Evolutionary conservation across 2,113 vertebrate species (phyloP), one percentile per base, ranked within the genome.

Genomic region (Athene noctua): DNA sequence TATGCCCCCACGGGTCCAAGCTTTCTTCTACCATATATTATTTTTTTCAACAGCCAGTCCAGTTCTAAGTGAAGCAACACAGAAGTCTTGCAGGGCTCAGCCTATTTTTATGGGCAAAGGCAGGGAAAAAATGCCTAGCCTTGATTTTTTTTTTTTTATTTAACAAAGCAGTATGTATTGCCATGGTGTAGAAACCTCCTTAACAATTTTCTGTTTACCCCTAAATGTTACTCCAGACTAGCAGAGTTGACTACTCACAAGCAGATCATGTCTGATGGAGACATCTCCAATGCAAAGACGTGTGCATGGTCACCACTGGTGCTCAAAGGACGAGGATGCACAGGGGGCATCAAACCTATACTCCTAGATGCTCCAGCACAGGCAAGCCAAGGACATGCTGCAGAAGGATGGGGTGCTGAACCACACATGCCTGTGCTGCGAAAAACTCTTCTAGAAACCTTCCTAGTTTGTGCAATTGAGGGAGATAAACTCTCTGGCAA

Each of bases 241-340:
- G 51, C 2, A 57, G 55, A 66, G 70, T 1, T 54, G 44, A 40
- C 59, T 85, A 51, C 63, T 49, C 44, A 80, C 17, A 87, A 75
- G 32, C 23, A 79, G 11, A 65, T 7, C 32, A 30, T 22, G 72
- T 47, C 8, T 47, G 27, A 46, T 10, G 27, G 10, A 67, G 25
- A 21, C 40, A 68, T 13, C 44, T 71, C n/a, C 34, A 51, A 30
- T 1, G 5, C 26, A 57, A 16, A 51, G 42, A 44, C 15, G 13
- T 6, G 19, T 36, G 36, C 1, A 0, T 2, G 23, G 42, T 23
- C 3, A 1, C 9, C 1, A 0, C 6, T 0, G 0, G 16, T 19
- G n/a, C 36, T n/a, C 11, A 6, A 17, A 47, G 20, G 46, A 47
- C 16, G 7, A 57, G 12, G 5, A 34, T 4, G 44, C 38, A 32